Evolutionary conservation across 2,797 vertebrate species (phyloP).

Genomic region (Phalanger gymnotis): DNA sequence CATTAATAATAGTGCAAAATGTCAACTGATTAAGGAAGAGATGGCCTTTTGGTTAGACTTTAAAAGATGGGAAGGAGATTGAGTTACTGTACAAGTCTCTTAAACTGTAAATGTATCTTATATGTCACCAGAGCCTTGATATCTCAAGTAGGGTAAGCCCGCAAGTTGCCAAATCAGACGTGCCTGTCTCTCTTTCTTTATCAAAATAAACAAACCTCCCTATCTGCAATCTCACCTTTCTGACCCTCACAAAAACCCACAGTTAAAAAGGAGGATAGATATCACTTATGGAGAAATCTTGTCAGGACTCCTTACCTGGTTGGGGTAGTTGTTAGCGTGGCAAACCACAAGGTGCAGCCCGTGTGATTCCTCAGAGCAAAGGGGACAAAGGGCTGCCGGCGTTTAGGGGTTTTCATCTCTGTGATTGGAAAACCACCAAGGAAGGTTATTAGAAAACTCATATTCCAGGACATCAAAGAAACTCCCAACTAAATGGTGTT

Average conservation of each 20-base stretch:
- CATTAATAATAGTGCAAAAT: not conserved
- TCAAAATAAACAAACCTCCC: not conserved
- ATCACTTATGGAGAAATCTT: fast-evolving
- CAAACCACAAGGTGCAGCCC: conserved; percentile 97
- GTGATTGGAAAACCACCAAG: conserved; percentile 75
- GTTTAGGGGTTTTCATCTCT: conserved; percentile 93
- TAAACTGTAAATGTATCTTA: not conserved
- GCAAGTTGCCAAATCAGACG: not conserved
- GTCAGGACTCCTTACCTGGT: conserved; percentile 89
- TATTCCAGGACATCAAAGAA: not conserved
- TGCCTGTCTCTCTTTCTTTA: not conserved
- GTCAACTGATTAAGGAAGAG: not conserved
- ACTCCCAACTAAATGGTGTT: not conserved
- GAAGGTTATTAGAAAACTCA: not conserved
- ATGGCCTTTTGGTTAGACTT: not conserved
- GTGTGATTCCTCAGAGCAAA: conserved; percentile 97
- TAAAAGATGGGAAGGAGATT: not conserved
- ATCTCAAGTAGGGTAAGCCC: not conserved
- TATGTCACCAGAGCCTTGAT: not conserved
- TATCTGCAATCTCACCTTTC: not conserved
- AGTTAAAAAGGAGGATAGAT: not conserved
- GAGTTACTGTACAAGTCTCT: not conserved
- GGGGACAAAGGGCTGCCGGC: conserved; percentile 95
- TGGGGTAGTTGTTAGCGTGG: conserved; percentile 96
- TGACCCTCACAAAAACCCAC: not conserved